These are phyloP conservation scores for Exephanes ischioxanthus DNA, from an alignment of 2,888 invertebrate species.

Conservation along the genomic window DNA sequence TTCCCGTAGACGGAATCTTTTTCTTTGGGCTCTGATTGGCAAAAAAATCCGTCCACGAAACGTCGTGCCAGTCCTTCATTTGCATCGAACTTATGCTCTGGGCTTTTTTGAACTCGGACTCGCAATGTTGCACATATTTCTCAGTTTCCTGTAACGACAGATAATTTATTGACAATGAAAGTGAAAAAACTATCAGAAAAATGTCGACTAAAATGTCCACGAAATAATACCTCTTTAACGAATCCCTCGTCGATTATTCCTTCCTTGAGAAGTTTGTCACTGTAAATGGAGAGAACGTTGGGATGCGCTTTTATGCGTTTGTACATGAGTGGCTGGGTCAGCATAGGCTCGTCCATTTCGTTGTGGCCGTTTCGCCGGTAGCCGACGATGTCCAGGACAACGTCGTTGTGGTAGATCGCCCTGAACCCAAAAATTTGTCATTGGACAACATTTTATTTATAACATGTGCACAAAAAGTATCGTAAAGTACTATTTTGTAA, in stretches of 20 bases:
- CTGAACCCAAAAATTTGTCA: conserved; percentile 82
- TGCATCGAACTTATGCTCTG: conserved; percentile 89
- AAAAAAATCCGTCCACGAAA: conserved; percentile 88
- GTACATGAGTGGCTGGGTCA: conserved; percentile 98
- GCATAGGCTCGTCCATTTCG: conserved; percentile 97
- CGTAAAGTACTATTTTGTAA: too few relatives aligned
- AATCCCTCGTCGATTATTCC: conserved; percentile 90
- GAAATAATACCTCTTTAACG: conserved; percentile 85
- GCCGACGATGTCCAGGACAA: conserved; percentile 93
- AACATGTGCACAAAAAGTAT: background rate
- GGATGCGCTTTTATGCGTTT: conserved; percentile 90
- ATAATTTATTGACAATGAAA: conserved; percentile 1
- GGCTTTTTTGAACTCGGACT: conserved; percentile 89
- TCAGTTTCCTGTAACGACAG: conserved; percentile 71
- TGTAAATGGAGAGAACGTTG: conserved; percentile 90
- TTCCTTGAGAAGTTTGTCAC: conserved; percentile 90
- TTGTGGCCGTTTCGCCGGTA: conserved; percentile 96
- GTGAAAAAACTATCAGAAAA: background rate
- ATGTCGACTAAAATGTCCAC: background rate
- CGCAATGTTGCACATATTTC: conserved; percentile 78
- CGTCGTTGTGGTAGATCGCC: conserved; percentile 94
- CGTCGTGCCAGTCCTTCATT: conserved; percentile 89
- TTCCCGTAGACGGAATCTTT: conserved; percentile 88
- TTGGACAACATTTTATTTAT: background rate
- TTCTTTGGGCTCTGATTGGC: conserved; percentile 87